Percentiles rank a stretch among this genome's conserved stretches.
phyloP scores from a whole-genome alignment of 2,113 vertebrate genomes.

The Oncorhynchus tshawytscha region DNA sequence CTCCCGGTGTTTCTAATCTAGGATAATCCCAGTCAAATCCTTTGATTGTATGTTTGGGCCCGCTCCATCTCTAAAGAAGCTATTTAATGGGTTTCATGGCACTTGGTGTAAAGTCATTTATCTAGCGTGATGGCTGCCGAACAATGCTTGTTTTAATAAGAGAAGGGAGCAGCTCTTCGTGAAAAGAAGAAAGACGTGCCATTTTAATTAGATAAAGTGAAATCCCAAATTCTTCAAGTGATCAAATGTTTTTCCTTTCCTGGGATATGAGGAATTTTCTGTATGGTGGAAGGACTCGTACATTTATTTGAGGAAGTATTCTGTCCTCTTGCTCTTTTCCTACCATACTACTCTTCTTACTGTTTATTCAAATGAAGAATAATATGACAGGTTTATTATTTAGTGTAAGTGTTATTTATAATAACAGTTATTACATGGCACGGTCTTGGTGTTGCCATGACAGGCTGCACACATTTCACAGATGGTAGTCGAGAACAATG shows the following conservation, averaged over 20 bases:
- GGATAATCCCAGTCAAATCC: constrained; percentile 97
- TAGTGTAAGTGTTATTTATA: constrained; percentile 10
- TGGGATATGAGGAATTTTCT: constrained; percentile 65
- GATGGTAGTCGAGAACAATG: constrained; percentile 17
- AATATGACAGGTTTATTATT: too few relatives aligned
- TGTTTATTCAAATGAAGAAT: too few relatives aligned
- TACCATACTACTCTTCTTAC: neutral
- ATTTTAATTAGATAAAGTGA: constrained; percentile 94
- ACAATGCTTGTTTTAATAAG: constrained; percentile 92
- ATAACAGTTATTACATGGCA: constrained; percentile 29
- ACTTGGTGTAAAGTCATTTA: constrained; percentile 91
- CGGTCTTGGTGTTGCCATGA: constrained; percentile 9
- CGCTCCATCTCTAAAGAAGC: constrained; percentile 89
- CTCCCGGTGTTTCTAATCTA: constrained; percentile 89
- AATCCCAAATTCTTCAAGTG: constrained; percentile 61
- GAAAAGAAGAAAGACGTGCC: constrained; percentile 82
- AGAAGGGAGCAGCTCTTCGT: constrained; percentile 79
- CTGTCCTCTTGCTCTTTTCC: neutral
- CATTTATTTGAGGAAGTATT: too few relatives aligned
- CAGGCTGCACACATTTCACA: constrained; percentile 31
- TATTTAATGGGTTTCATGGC: constrained; percentile 93
- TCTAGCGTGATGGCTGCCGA: constrained; percentile 84
- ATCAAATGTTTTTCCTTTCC: constrained; percentile 73
- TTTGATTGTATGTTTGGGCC: constrained; percentile 98
- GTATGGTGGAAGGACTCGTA: neutral